These are phyloP conservation scores for Trematomus loennbergii DNA, from an alignment of 2,113 vertebrate genomes.

Conservation along the genomic window DNA sequence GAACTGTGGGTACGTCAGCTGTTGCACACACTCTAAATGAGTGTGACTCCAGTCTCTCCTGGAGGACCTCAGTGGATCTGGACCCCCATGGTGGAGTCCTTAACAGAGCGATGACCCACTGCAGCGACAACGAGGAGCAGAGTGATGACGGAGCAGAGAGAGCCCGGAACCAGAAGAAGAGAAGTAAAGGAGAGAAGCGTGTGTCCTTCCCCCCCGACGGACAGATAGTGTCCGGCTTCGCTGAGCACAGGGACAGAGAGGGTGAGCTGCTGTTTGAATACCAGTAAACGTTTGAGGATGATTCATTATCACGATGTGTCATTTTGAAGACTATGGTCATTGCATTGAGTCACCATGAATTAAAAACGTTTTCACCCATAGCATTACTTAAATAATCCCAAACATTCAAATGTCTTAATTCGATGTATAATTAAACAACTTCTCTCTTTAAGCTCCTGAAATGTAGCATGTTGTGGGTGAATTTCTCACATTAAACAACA, in stretches of 20 bases:
- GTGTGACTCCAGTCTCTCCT: slow-evolving; percentile 9
- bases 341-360: neutral
- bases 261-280: slow-evolving; percentile 66
- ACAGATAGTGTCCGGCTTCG: slow-evolving; percentile 81
- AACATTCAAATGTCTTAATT: neutral
- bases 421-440: neutral
- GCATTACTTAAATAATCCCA: neutral
- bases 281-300: neutral
- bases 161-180: slow-evolving; percentile 44
- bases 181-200: slow-evolving; percentile 66
- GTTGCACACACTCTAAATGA: slow-evolving; percentile 10
- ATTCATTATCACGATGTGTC: neutral
- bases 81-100: slow-evolving; percentile 8
- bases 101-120: slow-evolving; percentile 60
- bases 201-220: slow-evolving; percentile 84
- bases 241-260: slow-evolving; percentile 65
- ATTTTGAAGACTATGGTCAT: neutral
- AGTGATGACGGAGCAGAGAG: slow-evolving; percentile 40
- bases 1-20: slow-evolving; percentile 9
- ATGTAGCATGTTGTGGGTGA: neutral
- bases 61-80: neutral
- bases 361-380: neutral
- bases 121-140: slow-evolving; percentile 55
- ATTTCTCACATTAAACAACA: neutral
- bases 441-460: neutral